Evolutionary conservation across 2,797 vertebrate genomes (phyloP).

Genomic region (Malacoctenus gilli): DNA sequence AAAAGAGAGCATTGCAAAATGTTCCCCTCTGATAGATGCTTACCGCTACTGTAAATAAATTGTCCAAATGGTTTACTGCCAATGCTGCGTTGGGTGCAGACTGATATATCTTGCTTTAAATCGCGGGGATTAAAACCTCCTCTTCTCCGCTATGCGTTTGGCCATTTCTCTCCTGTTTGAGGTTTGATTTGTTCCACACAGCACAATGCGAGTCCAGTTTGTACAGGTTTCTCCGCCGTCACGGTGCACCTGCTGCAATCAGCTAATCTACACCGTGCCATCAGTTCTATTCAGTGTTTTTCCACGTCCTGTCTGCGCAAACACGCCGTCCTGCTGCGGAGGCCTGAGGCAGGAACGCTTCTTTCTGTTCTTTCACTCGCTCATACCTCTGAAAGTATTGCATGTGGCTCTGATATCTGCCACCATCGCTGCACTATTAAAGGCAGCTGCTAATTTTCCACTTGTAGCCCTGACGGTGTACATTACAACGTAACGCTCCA

Average conservation of each 20-base stretch:
- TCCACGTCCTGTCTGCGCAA: no score
- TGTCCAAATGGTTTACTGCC: conserved; percentile 8
- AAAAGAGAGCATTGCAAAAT: conserved; percentile 32
- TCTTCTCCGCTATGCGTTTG: neutral
- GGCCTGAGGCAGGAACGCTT: neutral
- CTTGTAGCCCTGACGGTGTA: no score
- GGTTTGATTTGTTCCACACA: neutral
- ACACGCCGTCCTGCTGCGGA: neutral
- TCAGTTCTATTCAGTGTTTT: no score
- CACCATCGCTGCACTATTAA: neutral
- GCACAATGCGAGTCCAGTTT: no score
- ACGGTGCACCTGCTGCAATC: no score
- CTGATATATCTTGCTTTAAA: conserved; percentile 9
- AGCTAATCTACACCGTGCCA: no score
- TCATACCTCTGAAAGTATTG: neutral
- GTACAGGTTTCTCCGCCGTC: no score
- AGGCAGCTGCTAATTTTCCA: neutral
- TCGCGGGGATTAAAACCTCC: neutral
- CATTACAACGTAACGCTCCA: no score
- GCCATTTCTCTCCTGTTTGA: neutral
- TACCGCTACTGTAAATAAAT: conserved; percentile 34
- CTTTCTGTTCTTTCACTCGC: neutral
- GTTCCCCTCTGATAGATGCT: conserved; percentile 37
- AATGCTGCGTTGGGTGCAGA: conserved; percentile 11
- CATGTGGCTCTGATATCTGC: neutral